These are phyloP conservation scores for Clupea harengus DNA, from an alignment of 2,113 vertebrate species.

Conservation along the genomic window DNA sequence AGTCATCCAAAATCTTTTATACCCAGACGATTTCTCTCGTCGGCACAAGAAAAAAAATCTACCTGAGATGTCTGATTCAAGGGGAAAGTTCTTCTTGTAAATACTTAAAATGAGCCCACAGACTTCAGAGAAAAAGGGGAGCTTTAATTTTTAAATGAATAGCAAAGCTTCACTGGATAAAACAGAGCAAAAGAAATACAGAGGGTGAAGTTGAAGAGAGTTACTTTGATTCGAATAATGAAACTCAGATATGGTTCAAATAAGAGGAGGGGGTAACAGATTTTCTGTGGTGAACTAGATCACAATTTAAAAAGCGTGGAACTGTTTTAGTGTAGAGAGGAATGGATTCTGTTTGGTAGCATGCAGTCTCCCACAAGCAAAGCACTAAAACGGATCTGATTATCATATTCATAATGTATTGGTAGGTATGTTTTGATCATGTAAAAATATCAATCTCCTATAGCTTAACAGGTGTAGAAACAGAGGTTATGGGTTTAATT, in stretches of 20 bases:
- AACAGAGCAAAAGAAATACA: neutral
- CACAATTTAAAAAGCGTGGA: neutral
- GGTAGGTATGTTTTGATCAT: neutral
- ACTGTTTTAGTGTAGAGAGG: neutral
- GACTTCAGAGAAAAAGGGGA: neutral
- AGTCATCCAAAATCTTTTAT: neutral
- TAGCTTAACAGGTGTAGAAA: neutral
- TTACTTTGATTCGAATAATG: neutral
- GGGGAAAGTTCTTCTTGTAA: slow-evolving; percentile 5
- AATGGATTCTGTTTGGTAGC: neutral
- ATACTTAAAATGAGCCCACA: neutral
- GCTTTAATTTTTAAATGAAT: slow-evolving; percentile 5
- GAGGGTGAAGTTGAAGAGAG: neutral
- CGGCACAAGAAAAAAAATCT: neutral
- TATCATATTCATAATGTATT: neutral
- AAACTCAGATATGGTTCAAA: neutral
- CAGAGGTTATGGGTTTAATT: neutral
- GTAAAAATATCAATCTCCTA: neutral
- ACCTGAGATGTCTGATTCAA: slow-evolving; percentile 1
- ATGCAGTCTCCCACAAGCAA: neutral
- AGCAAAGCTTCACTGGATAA: neutral
- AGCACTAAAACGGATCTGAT: neutral
- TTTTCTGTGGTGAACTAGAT: neutral
- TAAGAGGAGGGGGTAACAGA: neutral
- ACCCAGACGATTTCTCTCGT: neutral